These are phyloP conservation scores for Pandemis heparana DNA, from an alignment of 2,888 invertebrate species.

Conservation along the genomic window DNA sequence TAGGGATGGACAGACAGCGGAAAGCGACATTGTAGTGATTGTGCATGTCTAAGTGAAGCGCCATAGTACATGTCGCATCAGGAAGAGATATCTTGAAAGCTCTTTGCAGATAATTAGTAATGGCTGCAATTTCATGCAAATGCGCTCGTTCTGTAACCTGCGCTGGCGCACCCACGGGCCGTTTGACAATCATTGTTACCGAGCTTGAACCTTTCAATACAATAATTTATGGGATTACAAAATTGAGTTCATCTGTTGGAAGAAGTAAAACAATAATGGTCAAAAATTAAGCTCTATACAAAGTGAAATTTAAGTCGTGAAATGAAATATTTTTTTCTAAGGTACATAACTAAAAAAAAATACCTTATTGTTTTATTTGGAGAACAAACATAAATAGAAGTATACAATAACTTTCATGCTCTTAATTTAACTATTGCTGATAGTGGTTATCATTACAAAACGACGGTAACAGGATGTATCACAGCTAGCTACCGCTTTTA, in stretches of 20 bases:
- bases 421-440: no score
- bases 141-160: slow-evolving; percentile 77
- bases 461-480: slow-evolving; percentile 1
- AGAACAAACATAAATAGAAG: no score
- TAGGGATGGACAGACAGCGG: no score
- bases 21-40: no score
- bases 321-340: no score
- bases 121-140: slow-evolving; percentile 82
- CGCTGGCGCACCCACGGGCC: slow-evolving; percentile 71
- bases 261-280: no score
- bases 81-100: slow-evolving; percentile 42
- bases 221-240: slow-evolving; percentile 25
- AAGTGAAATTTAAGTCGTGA: no score
- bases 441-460: not conserved
- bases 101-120: slow-evolving; percentile 66
- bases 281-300: no score
- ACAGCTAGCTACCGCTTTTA: slow-evolving; percentile 17
- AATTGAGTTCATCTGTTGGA: no score
- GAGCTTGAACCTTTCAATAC: slow-evolving; percentile 36
- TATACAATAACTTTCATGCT: no score
- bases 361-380: no score
- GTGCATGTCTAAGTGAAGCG: not conserved
- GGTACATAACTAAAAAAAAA: no score
- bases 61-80: slow-evolving; percentile 17
- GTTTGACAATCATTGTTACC: slow-evolving; percentile 52